A percentile compares a stretch with the other conserved stretches of the same genome.
phyloP scores from a whole-genome alignment of 2,888 invertebrate genomes.

The Ectemnius lituratus region DNA sequence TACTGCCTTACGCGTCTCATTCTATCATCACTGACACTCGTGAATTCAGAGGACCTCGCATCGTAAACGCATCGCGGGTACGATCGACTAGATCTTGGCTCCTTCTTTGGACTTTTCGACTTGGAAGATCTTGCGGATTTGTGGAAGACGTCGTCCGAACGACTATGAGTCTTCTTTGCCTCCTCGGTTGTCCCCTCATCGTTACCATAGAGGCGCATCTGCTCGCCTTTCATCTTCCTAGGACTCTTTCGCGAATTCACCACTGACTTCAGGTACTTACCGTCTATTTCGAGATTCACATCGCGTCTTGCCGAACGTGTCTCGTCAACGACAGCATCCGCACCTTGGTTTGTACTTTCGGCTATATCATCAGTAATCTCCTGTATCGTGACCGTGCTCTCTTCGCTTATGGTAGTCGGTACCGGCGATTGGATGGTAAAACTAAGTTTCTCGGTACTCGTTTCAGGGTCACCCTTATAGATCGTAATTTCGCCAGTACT shows the following conservation, averaged over 20 bases:
- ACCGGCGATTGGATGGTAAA: conserved; percentile 40
- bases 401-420: conserved; percentile 36
- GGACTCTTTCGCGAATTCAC: conserved; percentile 72
- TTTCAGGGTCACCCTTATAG: conserved; percentile 38
- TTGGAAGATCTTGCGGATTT: conserved; percentile 31
- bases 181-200: conserved; percentile 8
- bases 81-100: conserved; percentile 27
- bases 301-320: conserved; percentile 39
- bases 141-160: conserved; percentile 42
- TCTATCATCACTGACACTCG: conserved; percentile 35
- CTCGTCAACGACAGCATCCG: conserved; percentile 22
- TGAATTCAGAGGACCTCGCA: conserved; percentile 28
- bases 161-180: conserved; percentile 21
- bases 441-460: conserved; percentile 40
- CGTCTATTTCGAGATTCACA: conserved; percentile 68
- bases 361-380: conserved; percentile 26
- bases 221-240: conserved; percentile 59
- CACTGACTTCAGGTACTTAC: conserved; percentile 73
- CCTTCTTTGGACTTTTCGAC: conserved; percentile 33
- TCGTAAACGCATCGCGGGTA: background rate
- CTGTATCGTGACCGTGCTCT: conserved; percentile 41
- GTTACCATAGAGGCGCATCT: conserved; percentile 25
- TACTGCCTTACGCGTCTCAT: conserved; percentile 37
- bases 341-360: conserved; percentile 17
- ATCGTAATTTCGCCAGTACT: conserved; percentile 41